Evolutionary conservation across 2,113 vertebrate genomes (phyloP).

Genomic region (Podarcis cretensis): DNA sequence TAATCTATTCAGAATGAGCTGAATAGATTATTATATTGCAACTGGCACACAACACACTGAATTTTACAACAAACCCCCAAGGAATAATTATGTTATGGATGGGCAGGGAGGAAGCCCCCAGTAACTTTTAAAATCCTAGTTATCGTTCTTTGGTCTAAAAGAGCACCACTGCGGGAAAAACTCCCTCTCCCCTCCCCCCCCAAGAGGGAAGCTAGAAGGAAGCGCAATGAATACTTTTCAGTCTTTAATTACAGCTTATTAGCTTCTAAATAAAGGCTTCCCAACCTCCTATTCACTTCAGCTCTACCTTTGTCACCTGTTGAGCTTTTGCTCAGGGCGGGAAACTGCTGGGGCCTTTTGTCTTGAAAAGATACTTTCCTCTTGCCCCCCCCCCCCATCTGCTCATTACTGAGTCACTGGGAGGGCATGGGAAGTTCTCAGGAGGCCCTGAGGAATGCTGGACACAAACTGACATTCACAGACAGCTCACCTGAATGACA

Average conservation of each 20-base stretch:
- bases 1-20: neutral
- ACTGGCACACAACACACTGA: neutral
- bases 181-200: neutral
- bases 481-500: conserved; percentile 69
- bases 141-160: conserved; percentile 40
- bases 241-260: conserved; percentile 74
- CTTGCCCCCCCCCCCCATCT: neutral
- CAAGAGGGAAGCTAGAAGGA: conserved; percentile 58
- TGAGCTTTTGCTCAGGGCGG: conserved; percentile 66
- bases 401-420: conserved; percentile 30
- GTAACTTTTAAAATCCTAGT: conserved; percentile 43
- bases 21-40: neutral
- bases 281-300: conserved; percentile 61
- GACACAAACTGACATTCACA: conserved; percentile 37
- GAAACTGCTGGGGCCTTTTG: conserved; percentile 58
- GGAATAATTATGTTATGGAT: conserved; percentile 25
- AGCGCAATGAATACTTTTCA: conserved; percentile 73
- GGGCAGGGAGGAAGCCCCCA: conserved; percentile 12
- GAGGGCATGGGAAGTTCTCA: conserved; percentile 21
- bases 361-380: conserved; percentile 38
- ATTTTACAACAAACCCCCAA: conserved; percentile 36
- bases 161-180: neutral
- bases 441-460: neutral
- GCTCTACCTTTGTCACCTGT: conserved; percentile 68
- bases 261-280: conserved; percentile 74